Evolutionary conservation across 2,797 vertebrate genomes (phyloP).

Genomic region (Pempheris klunzingeri): DNA sequence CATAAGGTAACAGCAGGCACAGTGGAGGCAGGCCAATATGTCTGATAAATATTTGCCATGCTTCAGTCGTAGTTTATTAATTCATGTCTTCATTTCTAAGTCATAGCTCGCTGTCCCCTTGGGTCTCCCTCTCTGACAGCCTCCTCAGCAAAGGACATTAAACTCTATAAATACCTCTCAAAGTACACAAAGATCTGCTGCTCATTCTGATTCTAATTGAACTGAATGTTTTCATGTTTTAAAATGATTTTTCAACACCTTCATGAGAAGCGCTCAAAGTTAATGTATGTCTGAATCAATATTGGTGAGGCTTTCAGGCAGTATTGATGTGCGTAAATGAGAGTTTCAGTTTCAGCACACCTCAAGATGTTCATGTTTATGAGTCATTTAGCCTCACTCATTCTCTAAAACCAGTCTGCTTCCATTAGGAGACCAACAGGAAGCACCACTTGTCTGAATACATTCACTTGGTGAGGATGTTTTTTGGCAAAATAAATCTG

Average conservation of each 20-base stretch:
- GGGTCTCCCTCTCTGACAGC: conserved; percentile 35
- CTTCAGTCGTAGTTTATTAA: conserved; percentile 61
- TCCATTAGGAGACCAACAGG: not conserved
- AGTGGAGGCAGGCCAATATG: conserved; percentile 32
- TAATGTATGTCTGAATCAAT: conserved; percentile 26
- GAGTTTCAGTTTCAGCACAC: not conserved
- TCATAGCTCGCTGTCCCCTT: conserved; percentile 32
- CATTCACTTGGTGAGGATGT: not conserved
- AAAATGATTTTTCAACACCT: not conserved
- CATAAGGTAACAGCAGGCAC: conserved; percentile 11
- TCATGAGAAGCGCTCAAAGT: conserved; percentile 19
- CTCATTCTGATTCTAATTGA: conserved; percentile 3
- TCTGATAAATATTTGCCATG: conserved; percentile 57
- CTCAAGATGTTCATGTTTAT: not conserved
- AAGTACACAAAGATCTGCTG: not conserved
- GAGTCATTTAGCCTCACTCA: not conserved
- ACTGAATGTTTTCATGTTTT: not conserved
- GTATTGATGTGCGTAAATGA: conserved; percentile 34
- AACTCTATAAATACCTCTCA: conserved; percentile 49
- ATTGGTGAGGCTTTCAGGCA: not conserved
- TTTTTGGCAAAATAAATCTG: not conserved
- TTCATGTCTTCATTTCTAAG: conserved; percentile 55
- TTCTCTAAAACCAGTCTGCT: not conserved
- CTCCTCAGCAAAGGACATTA: conserved; percentile 51
- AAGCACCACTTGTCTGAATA: not conserved